These are phyloP conservation scores for Euwallacea fornicatus DNA, from an alignment of 1,140 invertebrate genomes.

Conservation along the genomic window DNA sequence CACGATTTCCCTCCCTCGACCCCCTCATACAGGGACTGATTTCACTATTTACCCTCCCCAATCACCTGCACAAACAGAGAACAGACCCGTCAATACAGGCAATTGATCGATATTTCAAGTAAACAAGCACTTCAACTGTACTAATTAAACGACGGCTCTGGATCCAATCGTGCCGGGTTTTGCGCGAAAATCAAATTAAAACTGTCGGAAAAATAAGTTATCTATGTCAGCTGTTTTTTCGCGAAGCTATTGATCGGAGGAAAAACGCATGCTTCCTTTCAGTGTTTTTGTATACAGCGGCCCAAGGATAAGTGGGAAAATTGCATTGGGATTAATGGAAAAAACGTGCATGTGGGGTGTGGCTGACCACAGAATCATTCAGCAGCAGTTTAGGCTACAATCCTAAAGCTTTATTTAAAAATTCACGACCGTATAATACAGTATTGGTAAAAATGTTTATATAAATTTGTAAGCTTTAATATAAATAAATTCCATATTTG, in stretches of 20 bases:
- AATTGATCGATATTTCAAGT: too few relatives aligned
- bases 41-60: neutral
- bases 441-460: too few relatives aligned
- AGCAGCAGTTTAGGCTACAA: too few relatives aligned
- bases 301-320: neutral
- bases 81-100: too few relatives aligned
- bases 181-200: slow-evolving; percentile 17
- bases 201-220: slow-evolving; percentile 10
- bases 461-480: too few relatives aligned
- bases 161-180: neutral
- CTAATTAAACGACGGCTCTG: neutral
- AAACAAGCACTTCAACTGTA: too few relatives aligned
- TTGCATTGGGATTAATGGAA: too few relatives aligned
- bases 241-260: slow-evolving; percentile 15
- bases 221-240: slow-evolving; percentile 41
- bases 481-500: too few relatives aligned
- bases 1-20: neutral
- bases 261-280: slow-evolving; percentile 21
- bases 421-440: too few relatives aligned
- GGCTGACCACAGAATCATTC: too few relatives aligned
- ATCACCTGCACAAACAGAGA: neutral
- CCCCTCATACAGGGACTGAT: neutral
- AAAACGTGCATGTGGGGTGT: too few relatives aligned
- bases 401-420: too few relatives aligned
- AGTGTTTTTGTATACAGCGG: neutral